Evolutionary conservation across 2,797 vertebrate genomes (phyloP).

Genomic region (Brotula barbata): DNA sequence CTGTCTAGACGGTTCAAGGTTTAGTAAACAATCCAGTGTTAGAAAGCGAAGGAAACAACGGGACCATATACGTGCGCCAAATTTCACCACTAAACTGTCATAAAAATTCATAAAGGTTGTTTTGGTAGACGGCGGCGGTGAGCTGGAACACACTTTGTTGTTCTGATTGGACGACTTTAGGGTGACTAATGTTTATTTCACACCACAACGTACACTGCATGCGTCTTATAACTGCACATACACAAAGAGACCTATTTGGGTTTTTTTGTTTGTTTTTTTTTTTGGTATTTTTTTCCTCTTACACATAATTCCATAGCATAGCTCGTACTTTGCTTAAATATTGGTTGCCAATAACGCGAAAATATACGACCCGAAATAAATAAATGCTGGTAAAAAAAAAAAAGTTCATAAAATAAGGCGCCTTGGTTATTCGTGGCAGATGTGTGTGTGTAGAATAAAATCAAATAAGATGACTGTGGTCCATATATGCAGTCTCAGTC

Average conservation of each 20-base stretch:
- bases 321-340: conserved; percentile 35
- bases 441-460: conserved; percentile 8
- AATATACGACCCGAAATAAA: conserved; percentile 58
- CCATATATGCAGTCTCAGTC: no score
- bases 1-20: conserved; percentile 99
- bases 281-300: conserved; percentile 34
- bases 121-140: not conserved
- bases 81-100: no score
- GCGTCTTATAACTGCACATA: conserved; percentile 75
- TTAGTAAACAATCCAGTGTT: conserved; percentile 95
- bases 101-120: no score
- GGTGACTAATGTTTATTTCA: conserved; percentile 70
- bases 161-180: conserved; percentile 28
- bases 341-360: conserved; percentile 51
- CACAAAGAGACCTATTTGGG: conserved; percentile 46
- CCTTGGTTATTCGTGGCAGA: conserved; percentile 26
- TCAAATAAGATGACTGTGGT: no score
- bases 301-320: conserved; percentile 65
- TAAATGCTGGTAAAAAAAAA: conserved; percentile 58
- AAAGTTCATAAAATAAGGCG: conserved; percentile 25
- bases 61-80: conserved; percentile 51
- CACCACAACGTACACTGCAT: conserved; percentile 77
- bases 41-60: conserved; percentile 81
- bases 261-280: no score
- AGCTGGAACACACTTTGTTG: conserved; percentile 12